Conservation (phyloP, 2,113 vertebrate species). For the Phylloscopus trochiloides region DNA sequence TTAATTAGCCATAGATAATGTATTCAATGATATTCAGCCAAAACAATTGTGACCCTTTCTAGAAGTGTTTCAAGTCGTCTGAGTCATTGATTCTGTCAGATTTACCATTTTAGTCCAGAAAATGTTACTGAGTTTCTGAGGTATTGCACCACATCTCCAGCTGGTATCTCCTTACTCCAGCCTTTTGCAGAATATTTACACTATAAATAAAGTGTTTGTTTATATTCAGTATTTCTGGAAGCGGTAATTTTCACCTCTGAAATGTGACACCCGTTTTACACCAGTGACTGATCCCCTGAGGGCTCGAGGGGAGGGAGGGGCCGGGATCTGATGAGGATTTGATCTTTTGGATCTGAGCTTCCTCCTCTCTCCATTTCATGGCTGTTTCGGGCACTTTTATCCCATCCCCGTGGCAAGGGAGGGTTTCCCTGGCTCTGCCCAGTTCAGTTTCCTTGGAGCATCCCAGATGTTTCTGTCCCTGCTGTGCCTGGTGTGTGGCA, state of each 20-base stretch:
- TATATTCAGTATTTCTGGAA: not conserved
- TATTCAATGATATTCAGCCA: not conserved
- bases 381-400: not conserved
- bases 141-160: not conserved
- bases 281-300: not conserved
- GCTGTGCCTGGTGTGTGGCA: not conserved
- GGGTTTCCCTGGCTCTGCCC: not conserved
- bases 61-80: not conserved
- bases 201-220: not conserved
- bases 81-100: not conserved
- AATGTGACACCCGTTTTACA: not conserved
- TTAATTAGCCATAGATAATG: not conserved
- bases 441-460: not conserved
- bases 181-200: conserved; percentile 10
- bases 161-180: not conserved
- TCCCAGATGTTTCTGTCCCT: not conserved
- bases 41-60: not conserved
- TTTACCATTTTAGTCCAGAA: not conserved
- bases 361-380: fast-evolving
- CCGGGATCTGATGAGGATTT: not conserved
- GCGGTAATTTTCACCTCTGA: not conserved
- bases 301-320: not conserved
- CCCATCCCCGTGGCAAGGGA: not conserved
- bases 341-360: not conserved
- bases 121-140: not conserved